Evolutionary conservation across 1,140 invertebrate genomes (phyloP).

Genomic region (Asobara japonica): DNA sequence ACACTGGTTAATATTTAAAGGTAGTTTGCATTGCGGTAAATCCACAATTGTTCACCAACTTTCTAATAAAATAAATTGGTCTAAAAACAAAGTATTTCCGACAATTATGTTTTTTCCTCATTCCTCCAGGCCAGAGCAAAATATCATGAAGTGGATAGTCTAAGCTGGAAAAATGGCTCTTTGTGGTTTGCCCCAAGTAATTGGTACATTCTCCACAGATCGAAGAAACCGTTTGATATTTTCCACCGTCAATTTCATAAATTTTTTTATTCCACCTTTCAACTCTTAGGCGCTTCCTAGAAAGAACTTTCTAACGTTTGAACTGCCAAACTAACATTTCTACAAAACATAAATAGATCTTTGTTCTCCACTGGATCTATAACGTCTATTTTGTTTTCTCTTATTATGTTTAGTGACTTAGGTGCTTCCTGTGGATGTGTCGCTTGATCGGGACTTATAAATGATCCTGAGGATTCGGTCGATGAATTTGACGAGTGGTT

Average conservation of each 20-base stretch:
- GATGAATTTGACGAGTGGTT: no score
- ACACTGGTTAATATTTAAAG: neutral
- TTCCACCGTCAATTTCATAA: neutral
- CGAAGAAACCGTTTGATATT: slow-evolving; percentile 11
- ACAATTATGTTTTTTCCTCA: neutral
- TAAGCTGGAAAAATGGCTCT: neutral
- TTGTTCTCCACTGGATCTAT: neutral
- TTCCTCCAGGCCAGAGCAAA: neutral
- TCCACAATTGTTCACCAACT: neutral
- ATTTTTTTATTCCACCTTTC: slow-evolving; percentile 12
- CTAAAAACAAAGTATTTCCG: neutral
- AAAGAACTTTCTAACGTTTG: slow-evolving; percentile 32
- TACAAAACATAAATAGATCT: slow-evolving; percentile 19
- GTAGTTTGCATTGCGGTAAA: neutral
- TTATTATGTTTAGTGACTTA: no score
- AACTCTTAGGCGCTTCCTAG: slow-evolving; percentile 10
- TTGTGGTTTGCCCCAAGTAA: slow-evolving; percentile 9
- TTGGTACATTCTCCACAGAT: slow-evolving; percentile 16
- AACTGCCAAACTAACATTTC: slow-evolving; percentile 11
- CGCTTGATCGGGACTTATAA: no score
- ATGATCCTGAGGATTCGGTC: no score
- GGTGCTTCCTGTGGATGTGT: no score
- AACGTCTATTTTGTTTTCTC: no score
- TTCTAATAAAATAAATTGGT: neutral
- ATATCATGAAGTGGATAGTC: slow-evolving; percentile 1